These are phyloP conservation scores for Oncopodura yosiiana DNA, from an alignment of 1,140 invertebrate genomes.

Conservation along the genomic window DNA sequence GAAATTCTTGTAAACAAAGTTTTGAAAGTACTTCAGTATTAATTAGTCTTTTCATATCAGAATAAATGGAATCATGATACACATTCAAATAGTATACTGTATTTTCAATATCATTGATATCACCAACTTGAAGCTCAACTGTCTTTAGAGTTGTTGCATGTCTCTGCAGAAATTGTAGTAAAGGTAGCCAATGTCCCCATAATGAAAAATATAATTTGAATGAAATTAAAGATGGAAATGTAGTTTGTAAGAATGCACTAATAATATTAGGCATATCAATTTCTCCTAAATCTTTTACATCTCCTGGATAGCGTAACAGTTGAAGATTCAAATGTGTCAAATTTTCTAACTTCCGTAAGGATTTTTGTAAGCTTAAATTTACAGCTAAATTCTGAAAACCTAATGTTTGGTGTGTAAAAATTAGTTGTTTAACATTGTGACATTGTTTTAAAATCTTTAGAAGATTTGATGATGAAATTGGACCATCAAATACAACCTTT, in stretches of 20 bases:
- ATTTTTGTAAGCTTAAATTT: neutral
- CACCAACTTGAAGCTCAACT: conserved; percentile 27
- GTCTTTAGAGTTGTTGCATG: conserved; percentile 16
- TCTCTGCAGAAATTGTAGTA: conserved; percentile 15
- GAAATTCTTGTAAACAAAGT: conserved; percentile 19
- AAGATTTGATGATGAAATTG: conserved; percentile 6
- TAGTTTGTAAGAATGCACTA: conserved; percentile 4
- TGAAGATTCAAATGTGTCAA: conserved; percentile 26
- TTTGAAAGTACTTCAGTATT: neutral
- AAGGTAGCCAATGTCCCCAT: conserved; percentile 20
- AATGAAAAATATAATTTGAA: conserved; percentile 28
- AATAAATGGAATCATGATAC: neutral
- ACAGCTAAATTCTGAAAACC: conserved; percentile 12
- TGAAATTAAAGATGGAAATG: conserved; percentile 16
- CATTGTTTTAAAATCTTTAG: conserved; percentile 16
- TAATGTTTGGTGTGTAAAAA: conserved; percentile 26
- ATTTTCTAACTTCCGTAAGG: neutral
- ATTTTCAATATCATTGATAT: conserved; percentile 15
- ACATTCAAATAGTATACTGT: conserved; percentile 7
- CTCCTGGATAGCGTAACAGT: conserved; percentile 17
- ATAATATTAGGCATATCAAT: conserved; percentile 14
- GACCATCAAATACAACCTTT: conserved; percentile 24
- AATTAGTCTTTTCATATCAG: neutral
- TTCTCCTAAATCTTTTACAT: too few species aligned
- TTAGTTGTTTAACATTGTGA: conserved; percentile 5